These are phyloP conservation scores for Neoarius graeffei DNA, from an alignment of 2,113 vertebrate genomes.

Conservation along the genomic window DNA sequence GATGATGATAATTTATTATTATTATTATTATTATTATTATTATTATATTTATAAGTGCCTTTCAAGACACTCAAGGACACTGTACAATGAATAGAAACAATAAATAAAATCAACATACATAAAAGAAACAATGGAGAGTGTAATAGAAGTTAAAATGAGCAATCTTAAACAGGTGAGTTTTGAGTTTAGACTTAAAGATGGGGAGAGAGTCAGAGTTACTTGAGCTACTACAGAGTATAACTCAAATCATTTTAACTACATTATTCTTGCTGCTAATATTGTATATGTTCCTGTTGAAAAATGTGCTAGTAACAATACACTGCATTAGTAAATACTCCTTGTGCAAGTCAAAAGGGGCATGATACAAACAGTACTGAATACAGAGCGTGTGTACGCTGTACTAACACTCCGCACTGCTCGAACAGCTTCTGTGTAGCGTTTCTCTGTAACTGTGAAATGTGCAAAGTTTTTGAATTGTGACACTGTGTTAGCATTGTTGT, in stretches of 20 bases:
- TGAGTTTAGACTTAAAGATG: no score
- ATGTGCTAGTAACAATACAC: neutral
- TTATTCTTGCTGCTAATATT: constrained; percentile 4
- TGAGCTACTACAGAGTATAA: neutral
- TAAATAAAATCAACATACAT: no score
- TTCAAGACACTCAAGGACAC: no score
- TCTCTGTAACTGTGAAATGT: constrained; percentile 28
- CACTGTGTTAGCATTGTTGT: neutral
- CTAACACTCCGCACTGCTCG: constrained; percentile 18
- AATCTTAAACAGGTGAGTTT: no score
- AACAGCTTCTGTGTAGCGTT: neutral
- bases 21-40: no score
- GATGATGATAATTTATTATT: no score
- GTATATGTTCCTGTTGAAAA: neutral
- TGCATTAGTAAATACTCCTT: neutral
- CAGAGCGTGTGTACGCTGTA: constrained; percentile 1
- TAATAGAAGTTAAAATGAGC: no score
- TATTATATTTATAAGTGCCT: no score
- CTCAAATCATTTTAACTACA: neutral
- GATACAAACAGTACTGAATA: neutral
- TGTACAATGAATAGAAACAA: no score
- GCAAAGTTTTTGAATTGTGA: constrained; percentile 4
- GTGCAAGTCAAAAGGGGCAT: neutral
- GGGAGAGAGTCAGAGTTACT: no score
- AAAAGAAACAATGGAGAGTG: no score